A percentile compares a stretch with the other conserved stretches of the same genome.
These are phyloP conservation scores for Poecile atricapillus DNA, from an alignment of 2,113 vertebrate species.

Conservation along the genomic window DNA sequence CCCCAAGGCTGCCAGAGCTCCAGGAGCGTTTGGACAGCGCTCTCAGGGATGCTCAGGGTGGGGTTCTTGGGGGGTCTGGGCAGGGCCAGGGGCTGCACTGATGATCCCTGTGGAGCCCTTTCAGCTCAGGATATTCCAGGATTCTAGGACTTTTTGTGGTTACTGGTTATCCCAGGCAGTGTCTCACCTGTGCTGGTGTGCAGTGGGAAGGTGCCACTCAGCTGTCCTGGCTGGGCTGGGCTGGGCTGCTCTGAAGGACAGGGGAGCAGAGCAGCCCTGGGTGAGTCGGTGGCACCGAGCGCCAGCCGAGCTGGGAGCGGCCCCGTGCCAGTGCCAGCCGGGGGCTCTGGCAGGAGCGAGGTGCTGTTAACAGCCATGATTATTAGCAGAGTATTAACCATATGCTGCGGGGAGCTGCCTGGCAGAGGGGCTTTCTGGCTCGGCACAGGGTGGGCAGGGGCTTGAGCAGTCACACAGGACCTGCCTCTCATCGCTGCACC, in stretches of 20 bases:
- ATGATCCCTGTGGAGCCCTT: fast-evolving
- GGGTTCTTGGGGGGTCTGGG: not conserved
- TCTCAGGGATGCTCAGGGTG: not conserved
- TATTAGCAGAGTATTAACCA: conserved; percentile 66
- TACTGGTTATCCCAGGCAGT: not conserved
- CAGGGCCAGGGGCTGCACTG: fast-evolving
- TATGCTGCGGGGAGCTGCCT: conserved; percentile 26
- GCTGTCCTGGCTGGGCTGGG: not conserved
- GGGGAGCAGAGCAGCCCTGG: not conserved
- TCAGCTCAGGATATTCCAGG: no score
- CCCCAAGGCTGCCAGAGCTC: not conserved
- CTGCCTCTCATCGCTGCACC: not conserved
- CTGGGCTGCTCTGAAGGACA: not conserved
- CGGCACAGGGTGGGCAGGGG: not conserved
- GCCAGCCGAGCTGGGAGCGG: not conserved
- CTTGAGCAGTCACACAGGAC: conserved; percentile 16
- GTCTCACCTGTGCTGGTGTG: fast-evolving
- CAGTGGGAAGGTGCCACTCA: not conserved
- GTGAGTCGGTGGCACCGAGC: not conserved
- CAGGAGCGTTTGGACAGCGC: not conserved
- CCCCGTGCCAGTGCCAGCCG: conserved; percentile 31
- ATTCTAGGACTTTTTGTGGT: fast-evolving
- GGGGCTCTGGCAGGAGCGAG: conserved; percentile 34
- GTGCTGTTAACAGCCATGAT: conserved; percentile 54
- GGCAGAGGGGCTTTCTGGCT: conserved; percentile 6